phyloP scores from a whole-genome alignment of 2,888 invertebrate genomes.

The Habroteleia sp. region DNA sequence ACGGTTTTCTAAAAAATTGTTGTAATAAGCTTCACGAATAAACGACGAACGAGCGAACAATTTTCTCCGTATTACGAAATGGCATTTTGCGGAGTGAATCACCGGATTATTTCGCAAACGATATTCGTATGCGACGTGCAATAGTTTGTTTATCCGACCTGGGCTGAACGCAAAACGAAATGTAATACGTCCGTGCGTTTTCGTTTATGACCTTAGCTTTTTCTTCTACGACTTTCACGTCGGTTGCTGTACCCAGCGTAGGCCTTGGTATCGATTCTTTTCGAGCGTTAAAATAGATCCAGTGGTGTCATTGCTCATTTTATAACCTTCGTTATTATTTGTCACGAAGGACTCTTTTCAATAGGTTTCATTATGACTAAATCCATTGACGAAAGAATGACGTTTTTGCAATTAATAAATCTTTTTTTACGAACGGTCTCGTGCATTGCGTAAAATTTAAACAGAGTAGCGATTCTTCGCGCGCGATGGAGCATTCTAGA shows the following conservation, averaged over 20 bases:
- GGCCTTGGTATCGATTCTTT: slow-evolving; percentile 56
- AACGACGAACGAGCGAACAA: too few relatives aligned
- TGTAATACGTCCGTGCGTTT: slow-evolving; percentile 54
- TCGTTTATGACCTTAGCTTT: slow-evolving; percentile 68
- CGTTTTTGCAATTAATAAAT: slow-evolving; percentile 31
- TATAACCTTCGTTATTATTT: slow-evolving; percentile 52
- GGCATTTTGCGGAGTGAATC: slow-evolving; percentile 53
- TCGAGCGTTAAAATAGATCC: slow-evolving; percentile 56
- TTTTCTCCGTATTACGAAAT: slow-evolving; percentile 51
- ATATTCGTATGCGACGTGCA: slow-evolving; percentile 51
- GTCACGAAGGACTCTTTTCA: slow-evolving; percentile 37
- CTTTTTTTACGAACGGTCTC: slow-evolving; percentile 8
- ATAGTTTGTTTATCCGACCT: slow-evolving; percentile 53
- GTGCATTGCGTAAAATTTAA: too few relatives aligned
- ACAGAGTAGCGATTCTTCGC: too few relatives aligned
- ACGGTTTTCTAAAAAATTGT: too few relatives aligned
- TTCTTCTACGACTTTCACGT: slow-evolving; percentile 66
- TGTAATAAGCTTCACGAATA: too few relatives aligned
- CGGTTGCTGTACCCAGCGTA: slow-evolving; percentile 26
- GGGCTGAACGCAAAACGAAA: slow-evolving; percentile 32
- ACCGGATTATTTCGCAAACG: slow-evolving; percentile 47
- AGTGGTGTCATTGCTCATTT: slow-evolving; percentile 55
- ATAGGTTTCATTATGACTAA: slow-evolving; percentile 40
- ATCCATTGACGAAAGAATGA: slow-evolving; percentile 24
- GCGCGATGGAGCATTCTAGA: too few relatives aligned